phyloP scores from a whole-genome alignment of 2,888 invertebrate genomes.

The Synanthedon andrenaeformis region DNA sequence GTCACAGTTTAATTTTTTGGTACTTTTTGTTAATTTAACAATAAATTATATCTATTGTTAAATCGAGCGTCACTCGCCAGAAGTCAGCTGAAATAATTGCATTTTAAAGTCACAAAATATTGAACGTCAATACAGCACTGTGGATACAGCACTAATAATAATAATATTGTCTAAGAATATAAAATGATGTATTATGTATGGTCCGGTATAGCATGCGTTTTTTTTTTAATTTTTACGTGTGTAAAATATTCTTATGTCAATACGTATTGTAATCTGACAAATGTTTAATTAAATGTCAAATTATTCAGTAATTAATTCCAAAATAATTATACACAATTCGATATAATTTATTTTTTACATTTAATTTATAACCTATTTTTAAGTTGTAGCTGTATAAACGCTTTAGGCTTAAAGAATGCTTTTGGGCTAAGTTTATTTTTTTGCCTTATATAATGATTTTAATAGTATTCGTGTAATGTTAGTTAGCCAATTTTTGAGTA shows the following conservation, averaged over 20 bases:
- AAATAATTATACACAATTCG: constrained; percentile 28
- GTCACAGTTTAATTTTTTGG: no score
- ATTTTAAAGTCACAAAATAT: constrained; percentile 50
- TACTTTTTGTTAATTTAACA: constrained; percentile 6
- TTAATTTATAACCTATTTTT: constrained; percentile 25
- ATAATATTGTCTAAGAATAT: constrained; percentile 9
- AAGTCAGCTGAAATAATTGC: constrained; percentile 33
- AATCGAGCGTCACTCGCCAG: no score
- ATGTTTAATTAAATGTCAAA: background rate
- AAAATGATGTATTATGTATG: no score
- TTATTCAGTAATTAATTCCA: constrained; percentile 24
- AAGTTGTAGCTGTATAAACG: constrained; percentile 57
- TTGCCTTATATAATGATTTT: constrained; percentile 44
- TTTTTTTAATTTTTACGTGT: no score
- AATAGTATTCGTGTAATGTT: constrained; percentile 42
- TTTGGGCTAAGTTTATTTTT: constrained; percentile 37
- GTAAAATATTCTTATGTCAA: no score
- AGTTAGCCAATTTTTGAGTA: constrained; percentile 61
- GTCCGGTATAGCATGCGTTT: no score
- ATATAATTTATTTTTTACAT: constrained; percentile 52
- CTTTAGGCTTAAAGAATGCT: constrained; percentile 49
- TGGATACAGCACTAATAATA: constrained; percentile 38
- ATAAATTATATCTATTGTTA: constrained; percentile 1
- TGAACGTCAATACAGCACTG: constrained; percentile 35
- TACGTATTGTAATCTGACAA: background rate